Conservation (phyloP, 2,113 vertebrate genomes). For the Phyllopteryx taeniolatus region DNA sequence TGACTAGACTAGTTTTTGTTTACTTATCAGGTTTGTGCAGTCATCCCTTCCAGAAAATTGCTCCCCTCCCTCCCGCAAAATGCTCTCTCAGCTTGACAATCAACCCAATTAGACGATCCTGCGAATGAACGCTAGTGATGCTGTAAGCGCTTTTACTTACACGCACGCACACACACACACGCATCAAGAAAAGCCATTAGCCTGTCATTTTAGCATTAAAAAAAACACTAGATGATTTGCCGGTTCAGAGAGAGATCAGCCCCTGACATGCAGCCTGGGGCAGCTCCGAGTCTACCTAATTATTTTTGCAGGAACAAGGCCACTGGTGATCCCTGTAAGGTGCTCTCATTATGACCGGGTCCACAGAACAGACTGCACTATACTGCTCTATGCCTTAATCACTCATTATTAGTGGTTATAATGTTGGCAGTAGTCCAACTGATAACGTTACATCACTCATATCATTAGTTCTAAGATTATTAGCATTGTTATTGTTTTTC, state of each 20-base stretch:
- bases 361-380: conserved; percentile 9
- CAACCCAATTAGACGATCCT: conserved; percentile 62
- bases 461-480: neutral
- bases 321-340: conserved; percentile 66
- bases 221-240: conserved; percentile 54
- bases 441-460: neutral
- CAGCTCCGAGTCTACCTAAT: conserved; percentile 64
- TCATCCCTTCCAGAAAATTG: conserved; percentile 33
- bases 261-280: conserved; percentile 64
- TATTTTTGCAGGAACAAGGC: conserved; percentile 68
- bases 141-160: conserved; percentile 62
- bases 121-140: conserved; percentile 62
- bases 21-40: conserved; percentile 67
- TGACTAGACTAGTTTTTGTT: conserved; percentile 42
- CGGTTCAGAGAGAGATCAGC: conserved; percentile 76
- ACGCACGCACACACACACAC: conserved; percentile 66
- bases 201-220: conserved; percentile 64
- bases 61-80: conserved; percentile 3
- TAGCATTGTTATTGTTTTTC: neutral
- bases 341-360: conserved; percentile 57
- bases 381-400: conserved; percentile 37
- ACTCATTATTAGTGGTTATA: neutral
- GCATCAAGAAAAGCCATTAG: conserved; percentile 66
- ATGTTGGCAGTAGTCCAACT: neutral
- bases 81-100: conserved; percentile 58